Percentiles rank a stretch among this genome's conserved stretches.
Evolutionary conservation across 2,888 invertebrate species (phyloP).

Genomic region (Lepidochrysops patricia): DNA sequence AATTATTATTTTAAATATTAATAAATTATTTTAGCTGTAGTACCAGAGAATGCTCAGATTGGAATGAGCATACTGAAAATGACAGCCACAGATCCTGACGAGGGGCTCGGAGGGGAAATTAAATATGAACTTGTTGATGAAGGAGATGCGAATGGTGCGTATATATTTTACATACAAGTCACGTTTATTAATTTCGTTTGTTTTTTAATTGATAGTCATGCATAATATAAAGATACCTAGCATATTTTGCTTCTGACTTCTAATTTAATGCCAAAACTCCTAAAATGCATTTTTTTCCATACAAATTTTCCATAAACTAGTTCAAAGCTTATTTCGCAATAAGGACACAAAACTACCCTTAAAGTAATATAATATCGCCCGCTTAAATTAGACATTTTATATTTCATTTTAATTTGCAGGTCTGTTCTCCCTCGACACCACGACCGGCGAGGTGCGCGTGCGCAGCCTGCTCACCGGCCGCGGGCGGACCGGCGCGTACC

Average conservation of each 20-base stretch:
- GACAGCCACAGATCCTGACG: slow-evolving; percentile 84
- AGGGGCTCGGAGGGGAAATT: slow-evolving; percentile 81
- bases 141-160: slow-evolving; percentile 79
- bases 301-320: too few species aligned
- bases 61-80: slow-evolving; percentile 80
- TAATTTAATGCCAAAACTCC: too few species aligned
- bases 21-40: slow-evolving; percentile 70
- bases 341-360: too few species aligned
- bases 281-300: too few species aligned
- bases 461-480: slow-evolving; percentile 80
- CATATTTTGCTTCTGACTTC: too few species aligned
- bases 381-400: too few species aligned
- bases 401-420: slow-evolving; percentile 46
- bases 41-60: slow-evolving; percentile 82
- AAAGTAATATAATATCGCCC: too few species aligned
- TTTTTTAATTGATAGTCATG: too few species aligned
- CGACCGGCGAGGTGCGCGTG: slow-evolving; percentile 80
- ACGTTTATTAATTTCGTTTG: not conserved
- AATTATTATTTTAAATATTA: not conserved
- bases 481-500: slow-evolving; percentile 83
- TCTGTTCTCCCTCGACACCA: slow-evolving; percentile 78
- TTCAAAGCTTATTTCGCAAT: too few species aligned
- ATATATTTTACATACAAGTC: not conserved
- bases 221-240: too few species aligned
- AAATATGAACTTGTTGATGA: slow-evolving; percentile 82